Evolutionary conservation across 2,797 vertebrate species (phyloP), one percentile per base, ranked within the genome.

Genomic region (Etheostoma perlongum): DNA sequence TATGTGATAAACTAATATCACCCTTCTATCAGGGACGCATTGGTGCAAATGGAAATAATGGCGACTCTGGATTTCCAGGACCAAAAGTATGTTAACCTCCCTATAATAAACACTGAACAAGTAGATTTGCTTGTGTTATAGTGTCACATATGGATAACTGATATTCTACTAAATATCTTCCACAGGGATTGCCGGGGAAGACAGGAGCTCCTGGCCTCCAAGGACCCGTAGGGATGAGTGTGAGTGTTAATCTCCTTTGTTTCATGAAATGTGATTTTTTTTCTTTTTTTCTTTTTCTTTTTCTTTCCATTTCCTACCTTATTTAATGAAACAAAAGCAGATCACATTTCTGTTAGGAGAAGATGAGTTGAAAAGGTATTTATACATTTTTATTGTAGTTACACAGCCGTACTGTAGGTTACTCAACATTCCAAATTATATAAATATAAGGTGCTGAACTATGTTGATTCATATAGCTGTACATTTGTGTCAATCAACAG

Each of bases 151-250:
- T 23, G 5, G 2, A 18, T 67, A 23, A 49, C 3, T 72, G 18
- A 58, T 44, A 30, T 11, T 69, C 2, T 51, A 19, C 10, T 58
- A 13, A 77, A 67, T 78, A 4, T 78, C 74, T 84, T 54, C 46
- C 46, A 42, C 59, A 96, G 95, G 95, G 95, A 71, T 78, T 92
- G 1, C 70, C 79, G 52, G 95, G 95, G 23, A 95, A 94, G 53
- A 74, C 67, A 18, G 95, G 95, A 27, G 46, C 72, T 69, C 47
- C 85, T 58, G 95, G 95, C 51, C 59, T 74, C n/a, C 95, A 96
- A 87, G 95, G 95, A 59, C 85, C 79, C 14, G 90, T 96, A 9
- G 95, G 95, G 16, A 87, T 66, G 53, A 93, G 33, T 81, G 95
- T 96, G 67, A 94, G 95, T 90, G 33, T 61, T 57, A 25, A 27